phyloP scores from a whole-genome alignment of 2,888 invertebrate species.

The Tribolium freemani region DNA sequence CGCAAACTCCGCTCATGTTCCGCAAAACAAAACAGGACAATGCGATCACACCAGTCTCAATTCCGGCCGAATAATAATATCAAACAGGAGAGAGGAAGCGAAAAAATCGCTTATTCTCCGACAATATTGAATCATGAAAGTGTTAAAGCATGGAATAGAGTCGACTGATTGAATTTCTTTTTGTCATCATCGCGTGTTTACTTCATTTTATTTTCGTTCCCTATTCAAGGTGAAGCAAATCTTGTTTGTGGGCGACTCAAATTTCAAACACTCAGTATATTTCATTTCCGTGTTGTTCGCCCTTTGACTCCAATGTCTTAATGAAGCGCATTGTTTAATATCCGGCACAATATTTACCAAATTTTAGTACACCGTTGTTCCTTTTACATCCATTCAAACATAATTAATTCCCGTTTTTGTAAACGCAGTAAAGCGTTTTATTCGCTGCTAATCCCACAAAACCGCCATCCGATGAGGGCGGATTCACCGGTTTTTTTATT shows the following conservation, averaged over 20 bases:
- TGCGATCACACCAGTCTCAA: background rate
- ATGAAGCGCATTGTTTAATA: no score
- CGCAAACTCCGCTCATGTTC: background rate
- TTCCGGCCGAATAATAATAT: slow-evolving; percentile 11
- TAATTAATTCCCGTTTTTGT: background rate
- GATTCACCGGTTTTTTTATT: no score
- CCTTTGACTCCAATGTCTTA: no score
- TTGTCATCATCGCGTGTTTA: slow-evolving; percentile 19
- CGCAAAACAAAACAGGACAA: slow-evolving; percentile 1
- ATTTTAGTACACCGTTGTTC: no score
- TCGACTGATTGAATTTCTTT: slow-evolving; percentile 26
- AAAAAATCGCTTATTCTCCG: slow-evolving; percentile 11
- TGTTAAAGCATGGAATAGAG: slow-evolving; percentile 13
- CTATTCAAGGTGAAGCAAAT: slow-evolving; percentile 5
- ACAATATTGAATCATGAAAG: slow-evolving; percentile 31
- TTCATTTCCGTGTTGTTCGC: no score
- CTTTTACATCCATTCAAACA: no score
- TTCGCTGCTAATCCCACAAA: slow-evolving; percentile 1
- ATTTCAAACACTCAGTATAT: no score
- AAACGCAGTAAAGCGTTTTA: slow-evolving; percentile 11
- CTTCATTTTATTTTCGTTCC: slow-evolving; percentile 21
- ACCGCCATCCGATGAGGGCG: background rate
- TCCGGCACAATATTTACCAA: no score
- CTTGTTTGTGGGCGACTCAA: background rate
- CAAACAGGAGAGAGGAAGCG: background rate